Percentiles rank a stretch among this genome's conserved stretches.
Evolutionary conservation across 2,888 invertebrate species (phyloP).

Genomic region (Gryllus longicercus): DNA sequence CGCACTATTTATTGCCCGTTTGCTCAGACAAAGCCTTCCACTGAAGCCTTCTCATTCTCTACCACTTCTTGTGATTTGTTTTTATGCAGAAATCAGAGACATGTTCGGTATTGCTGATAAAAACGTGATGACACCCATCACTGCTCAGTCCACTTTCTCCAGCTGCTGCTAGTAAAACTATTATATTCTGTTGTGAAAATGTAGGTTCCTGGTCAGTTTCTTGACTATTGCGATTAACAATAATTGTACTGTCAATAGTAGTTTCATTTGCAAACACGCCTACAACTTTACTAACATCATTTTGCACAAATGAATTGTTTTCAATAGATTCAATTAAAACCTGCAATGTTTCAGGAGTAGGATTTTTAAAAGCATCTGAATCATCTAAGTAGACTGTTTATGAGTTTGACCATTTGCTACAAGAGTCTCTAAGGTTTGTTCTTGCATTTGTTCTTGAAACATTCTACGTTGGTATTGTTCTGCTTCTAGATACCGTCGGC

Average conservation of each 20-base stretch:
- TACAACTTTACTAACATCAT: no score
- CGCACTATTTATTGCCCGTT: no score
- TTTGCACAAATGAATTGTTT: no score
- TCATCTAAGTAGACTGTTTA: conserved; percentile 33
- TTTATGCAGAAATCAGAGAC: no score
- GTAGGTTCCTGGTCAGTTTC: not conserved
- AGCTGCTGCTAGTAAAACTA: conserved; percentile 21
- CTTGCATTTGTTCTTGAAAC: conserved; percentile 33
- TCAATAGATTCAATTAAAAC: no score
- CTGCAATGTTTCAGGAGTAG: no score
- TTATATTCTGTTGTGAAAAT: conserved; percentile 20
- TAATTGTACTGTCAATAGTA: no score
- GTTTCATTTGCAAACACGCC: no score
- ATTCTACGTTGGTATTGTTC: conserved; percentile 34
- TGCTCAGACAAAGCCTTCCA: no score
- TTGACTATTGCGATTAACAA: no score
- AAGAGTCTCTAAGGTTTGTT: conserved; percentile 33
- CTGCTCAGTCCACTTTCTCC: conserved; percentile 19
- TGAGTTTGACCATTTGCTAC: conserved; percentile 32
- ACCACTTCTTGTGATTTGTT: no score
- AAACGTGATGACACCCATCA: conserved; percentile 20
- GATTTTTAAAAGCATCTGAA: conserved; percentile 21
- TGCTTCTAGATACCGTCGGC: conserved; percentile 35
- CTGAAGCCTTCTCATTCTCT: no score
- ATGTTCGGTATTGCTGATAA: not conserved